Evolutionary conservation across 2,113 vertebrate species (phyloP), one percentile per base, ranked within the genome.

Genomic region (Ellobius talpinus): DNA sequence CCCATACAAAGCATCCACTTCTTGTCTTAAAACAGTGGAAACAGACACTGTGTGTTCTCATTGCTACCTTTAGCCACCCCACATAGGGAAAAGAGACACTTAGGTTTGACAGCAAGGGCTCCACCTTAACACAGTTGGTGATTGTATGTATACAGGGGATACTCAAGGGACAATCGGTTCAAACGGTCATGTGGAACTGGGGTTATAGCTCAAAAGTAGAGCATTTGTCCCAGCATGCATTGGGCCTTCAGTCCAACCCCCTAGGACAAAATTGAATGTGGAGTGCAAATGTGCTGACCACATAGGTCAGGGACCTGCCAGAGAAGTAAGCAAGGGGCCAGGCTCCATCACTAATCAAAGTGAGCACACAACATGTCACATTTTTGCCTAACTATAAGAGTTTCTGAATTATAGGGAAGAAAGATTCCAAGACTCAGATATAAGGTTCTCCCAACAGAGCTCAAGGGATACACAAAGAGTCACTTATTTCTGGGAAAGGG

Each of bases 381-480:
- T 74, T 74, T 26, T 85, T 33, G 10, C 17, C 42, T 86, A 87
- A 55, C 33, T 84, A 3, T 26, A 81, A 61, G 0, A n/a, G 8
- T 29, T 26, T 72, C 1, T 55, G 31, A 73, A 73, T 14, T 47
- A 24, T 7, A 31, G 33, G 10, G 36, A 81, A 70, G 77, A 42
- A 70, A 26, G n/a, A 13, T 33, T 26, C n/a, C 70, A 74, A 7
- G n/a, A 74, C 14, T 13, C n/a, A 42, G 50, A 55, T 29, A 17
- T 70, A 31, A 70, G 26, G 36, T 0, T 39, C 45, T 68, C 14
- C 31, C 36, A 39, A 16, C 12, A 29, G 66, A 78, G 11, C 19
- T 50, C 9, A 0, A 5, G 74, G 36, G n/a, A 45, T 52, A 0
- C 8, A 2, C 4, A 12, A 0, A 45, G 17, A 12, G 61, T 36